phyloP scores from a whole-genome alignment of 2,797 vertebrate species.

The Ciconia nigra region DNA sequence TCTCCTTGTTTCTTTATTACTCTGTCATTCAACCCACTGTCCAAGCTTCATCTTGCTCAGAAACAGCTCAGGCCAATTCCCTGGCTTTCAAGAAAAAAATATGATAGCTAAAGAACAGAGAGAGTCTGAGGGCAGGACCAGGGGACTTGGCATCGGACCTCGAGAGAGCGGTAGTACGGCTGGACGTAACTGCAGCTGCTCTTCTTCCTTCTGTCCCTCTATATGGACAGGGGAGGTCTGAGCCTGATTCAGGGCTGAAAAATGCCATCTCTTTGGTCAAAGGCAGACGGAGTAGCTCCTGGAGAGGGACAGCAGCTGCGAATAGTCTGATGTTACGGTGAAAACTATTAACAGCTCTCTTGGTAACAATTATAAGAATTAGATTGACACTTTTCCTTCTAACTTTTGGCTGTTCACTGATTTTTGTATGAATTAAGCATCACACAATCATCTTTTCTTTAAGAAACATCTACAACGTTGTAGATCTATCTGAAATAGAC shows the following conservation, averaged over 20 bases:
- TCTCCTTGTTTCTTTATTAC: conserved; percentile 3
- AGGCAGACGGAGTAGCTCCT: not conserved
- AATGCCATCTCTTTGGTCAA: not conserved
- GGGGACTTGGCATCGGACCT: not conserved
- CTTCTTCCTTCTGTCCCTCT: not conserved
- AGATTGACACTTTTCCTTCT: not conserved
- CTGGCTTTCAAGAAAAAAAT: not conserved
- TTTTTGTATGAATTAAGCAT: not conserved
- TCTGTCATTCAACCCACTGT: not conserved
- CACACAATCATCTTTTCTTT: not conserved
- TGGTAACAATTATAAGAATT: not conserved
- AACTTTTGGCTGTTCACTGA: not conserved
- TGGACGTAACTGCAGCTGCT: not conserved
- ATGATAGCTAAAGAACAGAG: not conserved
- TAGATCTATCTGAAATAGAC: not conserved
- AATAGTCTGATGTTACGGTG: not conserved
- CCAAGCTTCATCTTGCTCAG: not conserved
- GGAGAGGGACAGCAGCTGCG: rapidly evolving
- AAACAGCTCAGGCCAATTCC: not conserved
- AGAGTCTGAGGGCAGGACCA: not conserved
- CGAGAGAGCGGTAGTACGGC: not conserved
- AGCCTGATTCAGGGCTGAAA: not conserved
- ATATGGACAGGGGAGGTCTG: not conserved
- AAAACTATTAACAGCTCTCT: not conserved
- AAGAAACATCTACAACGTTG: not conserved